Evolutionary conservation across 2,888 invertebrate genomes (phyloP).

Genomic region (Folsomia candida): DNA sequence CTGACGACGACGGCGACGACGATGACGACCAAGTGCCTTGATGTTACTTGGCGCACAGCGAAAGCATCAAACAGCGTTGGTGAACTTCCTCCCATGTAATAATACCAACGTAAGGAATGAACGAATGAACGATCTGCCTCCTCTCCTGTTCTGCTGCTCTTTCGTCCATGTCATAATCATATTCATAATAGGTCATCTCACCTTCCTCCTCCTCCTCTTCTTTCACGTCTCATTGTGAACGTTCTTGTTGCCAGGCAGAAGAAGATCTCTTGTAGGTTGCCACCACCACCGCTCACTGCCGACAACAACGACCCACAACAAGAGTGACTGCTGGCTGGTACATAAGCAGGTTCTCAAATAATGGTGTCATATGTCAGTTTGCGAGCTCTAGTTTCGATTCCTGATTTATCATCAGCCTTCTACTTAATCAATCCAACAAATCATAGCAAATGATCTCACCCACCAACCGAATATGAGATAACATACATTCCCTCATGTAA

Average conservation of each 20-base stretch:
- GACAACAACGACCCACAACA: background rate
- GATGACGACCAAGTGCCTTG: background rate
- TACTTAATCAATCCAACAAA: constrained; percentile 3
- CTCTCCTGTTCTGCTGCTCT: too few species aligned
- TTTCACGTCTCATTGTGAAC: constrained; percentile 3
- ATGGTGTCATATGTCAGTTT: constrained; percentile 3
- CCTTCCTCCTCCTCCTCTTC: background rate
- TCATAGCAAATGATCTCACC: background rate
- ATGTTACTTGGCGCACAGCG: background rate
- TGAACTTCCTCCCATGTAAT: constrained; percentile 4
- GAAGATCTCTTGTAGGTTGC: background rate
- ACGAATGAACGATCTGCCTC: too few species aligned
- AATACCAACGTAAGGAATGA: too few species aligned
- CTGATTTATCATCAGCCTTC: background rate
- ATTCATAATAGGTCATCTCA: constrained; percentile 8
- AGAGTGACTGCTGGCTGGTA: too few species aligned
- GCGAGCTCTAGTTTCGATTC: constrained; percentile 1
- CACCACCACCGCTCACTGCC: background rate
- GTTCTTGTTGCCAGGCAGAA: constrained; percentile 3
- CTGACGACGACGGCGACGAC: background rate
- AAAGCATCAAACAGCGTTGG: too few species aligned
- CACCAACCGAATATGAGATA: constrained; percentile 8
- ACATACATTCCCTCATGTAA: constrained; percentile 24
- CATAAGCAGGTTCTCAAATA: background rate
- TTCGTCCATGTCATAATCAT: constrained; percentile 3